Evolutionary conservation across 1,140 invertebrate species (phyloP).

Genomic region (Prorops nasuta): DNA sequence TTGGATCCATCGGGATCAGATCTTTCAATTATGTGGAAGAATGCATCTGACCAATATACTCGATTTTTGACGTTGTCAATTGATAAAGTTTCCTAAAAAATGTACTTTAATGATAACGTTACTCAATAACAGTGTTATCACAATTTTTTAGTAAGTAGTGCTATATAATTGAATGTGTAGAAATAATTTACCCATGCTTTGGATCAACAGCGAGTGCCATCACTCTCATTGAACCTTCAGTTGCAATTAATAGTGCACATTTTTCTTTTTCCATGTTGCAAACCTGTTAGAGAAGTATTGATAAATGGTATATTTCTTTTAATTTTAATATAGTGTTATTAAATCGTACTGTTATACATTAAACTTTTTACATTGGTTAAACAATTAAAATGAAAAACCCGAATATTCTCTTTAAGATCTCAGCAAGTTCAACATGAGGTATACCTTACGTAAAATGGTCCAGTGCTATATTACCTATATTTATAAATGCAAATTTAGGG

Average conservation of each 20-base stretch:
- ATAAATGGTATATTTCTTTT: conserved; percentile 7
- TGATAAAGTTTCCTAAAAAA: conserved; percentile 59
- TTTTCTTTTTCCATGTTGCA: conserved; percentile 59
- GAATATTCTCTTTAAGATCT: too few relatives aligned
- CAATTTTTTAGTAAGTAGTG: conserved; percentile 51
- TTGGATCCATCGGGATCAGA: conserved; percentile 73
- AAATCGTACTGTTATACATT: too few relatives aligned
- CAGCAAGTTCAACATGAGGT: too few relatives aligned
- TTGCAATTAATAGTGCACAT: conserved; percentile 65
- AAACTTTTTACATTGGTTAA: too few relatives aligned
- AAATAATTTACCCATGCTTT: conserved; percentile 61
- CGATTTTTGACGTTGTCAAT: conserved; percentile 67
- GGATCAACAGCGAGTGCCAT: conserved; percentile 84
- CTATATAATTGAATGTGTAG: not conserved
- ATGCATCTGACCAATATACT: conserved; percentile 77
- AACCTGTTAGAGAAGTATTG: conserved; percentile 44
- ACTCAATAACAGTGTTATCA: not conserved
- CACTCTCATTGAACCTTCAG: conserved; percentile 75
- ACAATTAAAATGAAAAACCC: too few relatives aligned
- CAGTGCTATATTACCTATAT: too few relatives aligned
- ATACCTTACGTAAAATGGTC: too few relatives aligned
- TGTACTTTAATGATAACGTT: too few relatives aligned
- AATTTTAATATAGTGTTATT: too few relatives aligned
- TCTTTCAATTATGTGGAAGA: conserved; percentile 73
- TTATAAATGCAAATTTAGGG: too few relatives aligned